A percentile compares a stretch with the other conserved stretches of the same genome.
Conservation (phyloP, 2,797 vertebrate genomes). For the Eptatretus atami region DNA sequence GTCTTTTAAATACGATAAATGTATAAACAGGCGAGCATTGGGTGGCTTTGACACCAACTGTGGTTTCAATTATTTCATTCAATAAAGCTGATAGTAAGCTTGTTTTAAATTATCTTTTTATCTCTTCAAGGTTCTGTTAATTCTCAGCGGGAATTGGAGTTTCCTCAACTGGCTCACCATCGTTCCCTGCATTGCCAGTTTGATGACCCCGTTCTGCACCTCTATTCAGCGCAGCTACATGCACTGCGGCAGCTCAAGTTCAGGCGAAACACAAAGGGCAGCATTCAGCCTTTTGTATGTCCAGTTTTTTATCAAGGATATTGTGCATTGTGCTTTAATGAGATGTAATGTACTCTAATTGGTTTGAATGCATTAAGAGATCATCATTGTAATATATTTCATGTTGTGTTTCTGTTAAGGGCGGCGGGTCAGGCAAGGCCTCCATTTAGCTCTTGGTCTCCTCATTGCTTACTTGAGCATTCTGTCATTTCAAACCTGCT, state of each 20-base stretch:
- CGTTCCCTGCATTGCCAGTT: constrained; percentile 56
- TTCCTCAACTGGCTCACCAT: constrained; percentile 91
- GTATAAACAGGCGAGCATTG: no score
- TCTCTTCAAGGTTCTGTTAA: constrained; percentile 26
- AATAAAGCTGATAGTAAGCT: neutral
- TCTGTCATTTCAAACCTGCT: constrained; percentile 47
- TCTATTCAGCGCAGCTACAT: constrained; percentile 18
- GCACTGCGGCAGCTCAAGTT: neutral
- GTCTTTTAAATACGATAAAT: no score
- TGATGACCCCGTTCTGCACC: constrained; percentile 26
- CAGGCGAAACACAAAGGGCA: neutral
- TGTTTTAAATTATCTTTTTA: neutral
- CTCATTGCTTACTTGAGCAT: constrained; percentile 45
- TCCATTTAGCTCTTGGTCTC: constrained; percentile 30
- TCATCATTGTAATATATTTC: no score
- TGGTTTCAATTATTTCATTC: no score
- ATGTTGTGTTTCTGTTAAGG: no score
- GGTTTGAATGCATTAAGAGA: no score
- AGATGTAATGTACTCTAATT: no score
- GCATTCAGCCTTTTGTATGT: no score
- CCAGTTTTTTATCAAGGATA: no score
- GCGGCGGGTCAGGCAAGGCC: constrained; percentile 7
- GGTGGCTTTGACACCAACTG: no score
- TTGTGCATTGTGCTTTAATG: no score
- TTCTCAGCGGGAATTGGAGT: constrained; percentile 65